phyloP scores from a whole-genome alignment of 2,797 vertebrate genomes.

The Luscinia megarhynchos region DNA sequence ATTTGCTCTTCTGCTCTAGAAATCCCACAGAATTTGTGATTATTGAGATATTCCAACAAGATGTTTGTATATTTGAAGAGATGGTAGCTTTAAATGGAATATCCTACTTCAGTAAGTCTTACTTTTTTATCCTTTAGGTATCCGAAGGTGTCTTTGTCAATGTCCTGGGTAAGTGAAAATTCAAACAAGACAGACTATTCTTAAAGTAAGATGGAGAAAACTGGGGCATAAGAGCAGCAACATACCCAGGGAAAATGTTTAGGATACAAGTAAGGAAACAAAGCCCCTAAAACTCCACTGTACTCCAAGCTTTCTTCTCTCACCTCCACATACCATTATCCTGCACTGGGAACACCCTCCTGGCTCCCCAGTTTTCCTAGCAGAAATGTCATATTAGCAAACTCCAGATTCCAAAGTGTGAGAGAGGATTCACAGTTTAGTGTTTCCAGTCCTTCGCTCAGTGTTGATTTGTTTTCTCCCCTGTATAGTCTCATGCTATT shows the following conservation, averaged over 20 bases:
- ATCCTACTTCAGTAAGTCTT: not conserved
- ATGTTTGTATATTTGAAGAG: not conserved
- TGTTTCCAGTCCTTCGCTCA: not conserved
- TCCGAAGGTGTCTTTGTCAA: not conserved
- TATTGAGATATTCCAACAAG: not conserved
- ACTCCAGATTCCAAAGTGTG: not conserved
- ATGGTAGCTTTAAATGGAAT: not conserved
- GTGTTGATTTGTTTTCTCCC: not conserved
- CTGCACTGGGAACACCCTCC: not conserved
- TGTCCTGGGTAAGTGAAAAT: not conserved
- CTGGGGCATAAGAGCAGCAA: not conserved
- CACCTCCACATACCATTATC: not conserved
- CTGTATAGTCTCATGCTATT: not conserved
- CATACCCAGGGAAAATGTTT: not conserved
- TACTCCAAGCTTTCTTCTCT: not conserved
- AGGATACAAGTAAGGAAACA: not conserved
- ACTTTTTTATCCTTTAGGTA: not conserved
- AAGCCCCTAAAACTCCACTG: not conserved
- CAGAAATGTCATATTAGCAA: not conserved
- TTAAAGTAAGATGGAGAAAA: not conserved
- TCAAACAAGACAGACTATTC: not conserved
- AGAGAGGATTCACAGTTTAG: conserved; percentile 1
- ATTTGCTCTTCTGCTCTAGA: not conserved
- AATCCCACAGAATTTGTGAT: not conserved
- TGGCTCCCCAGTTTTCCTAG: not conserved